Base-by-base conservation (phyloP, 2,888 invertebrate genomes). In the Thereva nobilitata region DNA sequence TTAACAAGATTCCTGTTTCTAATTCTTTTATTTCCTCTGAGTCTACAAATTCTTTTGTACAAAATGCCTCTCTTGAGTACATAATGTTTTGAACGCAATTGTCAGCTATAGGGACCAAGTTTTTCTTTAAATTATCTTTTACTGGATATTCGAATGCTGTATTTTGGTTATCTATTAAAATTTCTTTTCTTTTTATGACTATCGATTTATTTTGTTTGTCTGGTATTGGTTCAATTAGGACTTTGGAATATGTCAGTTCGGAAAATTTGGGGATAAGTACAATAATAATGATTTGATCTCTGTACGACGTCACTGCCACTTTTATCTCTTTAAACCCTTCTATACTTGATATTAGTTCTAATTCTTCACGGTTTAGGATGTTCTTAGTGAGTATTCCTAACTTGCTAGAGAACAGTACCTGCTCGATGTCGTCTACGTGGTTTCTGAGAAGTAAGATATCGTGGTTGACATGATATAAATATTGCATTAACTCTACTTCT, bases 71-170 rank as follows among this genome's bases (percentile, higher is more conserved):
- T 35, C n/a, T 53, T 2, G 38, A 53, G 7, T 53, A 34, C 8
- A 35, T 53, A 23, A 53, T 53, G 53, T 53, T 35, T 12, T 49
- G 49, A 47, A 47, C 34, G 7, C 49, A 49, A 10, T 49, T 49
- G 34, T 12, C 12, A 7, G 7, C 34, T 10, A 49, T n/a, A 7
- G 49, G 4, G 12, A 55, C 9, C 12, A 55, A 12, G 9, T 55
- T 45, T 37, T 57, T 57, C 37, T 57, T n/a, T 57, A 6, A 45
- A 10, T 57, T 57, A 23, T 57, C 45, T 57, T 57, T 57, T 4
- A 45, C 45, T 45, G 47, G 45, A 9, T 12, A 34, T 37, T 57
- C 47, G 34, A 35, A 57, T 2, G 34, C n/a, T 5, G 10, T 57
- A 37, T 57, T 57, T 9, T 45, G 8, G n/a, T 57, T n/a, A 9